phyloP scores from a whole-genome alignment of 2,797 vertebrate genomes.

The Labroides dimidiatus region DNA sequence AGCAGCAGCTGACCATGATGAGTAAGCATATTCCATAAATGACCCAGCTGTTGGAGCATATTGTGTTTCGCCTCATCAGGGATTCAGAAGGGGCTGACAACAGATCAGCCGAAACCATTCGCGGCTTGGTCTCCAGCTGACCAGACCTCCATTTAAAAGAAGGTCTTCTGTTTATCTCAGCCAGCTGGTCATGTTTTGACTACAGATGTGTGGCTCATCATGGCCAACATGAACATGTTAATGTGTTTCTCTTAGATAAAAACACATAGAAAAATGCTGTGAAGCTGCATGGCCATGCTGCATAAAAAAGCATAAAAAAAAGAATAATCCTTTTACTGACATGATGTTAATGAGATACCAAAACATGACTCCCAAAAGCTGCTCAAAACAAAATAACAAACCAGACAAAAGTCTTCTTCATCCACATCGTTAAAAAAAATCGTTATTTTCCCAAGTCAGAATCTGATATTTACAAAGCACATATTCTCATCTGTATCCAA shows the following conservation, averaged over 20 bases:
- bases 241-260: constrained; percentile 29
- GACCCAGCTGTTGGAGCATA: constrained; percentile 76
- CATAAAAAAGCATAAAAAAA: not conserved
- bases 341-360: not conserved
- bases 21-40: constrained; percentile 76
- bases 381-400: not conserved
- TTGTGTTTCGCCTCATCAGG: constrained; percentile 75
- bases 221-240: constrained; percentile 11
- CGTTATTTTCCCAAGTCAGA: constrained; percentile 8
- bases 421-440: not conserved
- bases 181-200: constrained; percentile 55
- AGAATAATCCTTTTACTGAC: not conserved
- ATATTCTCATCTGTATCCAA: constrained; percentile 52
- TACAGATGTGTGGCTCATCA: constrained; percentile 55
- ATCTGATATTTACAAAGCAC: constrained; percentile 54
- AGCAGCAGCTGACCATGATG: constrained; percentile 53
- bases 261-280: constrained; percentile 15
- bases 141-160: constrained; percentile 49
- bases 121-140: constrained; percentile 62
- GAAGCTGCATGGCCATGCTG: not conserved
- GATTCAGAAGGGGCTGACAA: constrained; percentile 64
- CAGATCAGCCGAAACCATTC: constrained; percentile 64
- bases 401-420: not conserved
- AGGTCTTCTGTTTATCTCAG: constrained; percentile 28
- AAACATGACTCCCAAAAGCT: not conserved